Evolutionary conservation across 2,113 vertebrate genomes (phyloP).

Genomic region (Anoura caudifer): DNA sequence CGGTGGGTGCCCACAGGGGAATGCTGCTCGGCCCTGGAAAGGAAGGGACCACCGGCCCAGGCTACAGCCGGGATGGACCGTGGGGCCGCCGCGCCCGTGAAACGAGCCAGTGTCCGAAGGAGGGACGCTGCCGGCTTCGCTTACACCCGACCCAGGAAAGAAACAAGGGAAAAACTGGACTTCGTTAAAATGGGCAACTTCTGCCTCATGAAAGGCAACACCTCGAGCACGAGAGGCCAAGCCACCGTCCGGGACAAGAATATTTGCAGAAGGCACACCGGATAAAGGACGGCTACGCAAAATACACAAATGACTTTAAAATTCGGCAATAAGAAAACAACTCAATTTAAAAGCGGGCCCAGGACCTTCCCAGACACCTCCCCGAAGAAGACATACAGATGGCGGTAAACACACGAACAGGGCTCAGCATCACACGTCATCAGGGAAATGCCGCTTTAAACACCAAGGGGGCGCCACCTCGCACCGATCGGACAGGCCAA

Average conservation of each 20-base stretch:
- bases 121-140: not conserved
- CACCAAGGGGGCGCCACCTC: not conserved
- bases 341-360: accelerated
- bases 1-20: accelerated
- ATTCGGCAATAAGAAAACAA: not conserved
- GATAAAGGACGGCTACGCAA: too few relatives aligned
- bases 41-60: not conserved
- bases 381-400: not conserved
- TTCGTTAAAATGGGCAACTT: not conserved
- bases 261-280: not conserved
- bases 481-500: not conserved
- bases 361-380: not conserved
- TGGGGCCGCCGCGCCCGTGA: accelerated
- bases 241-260: not conserved
- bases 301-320: not conserved
- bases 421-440: accelerated
- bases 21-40: not conserved
- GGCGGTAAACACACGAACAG: not conserved
- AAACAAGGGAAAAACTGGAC: not conserved
- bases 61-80: accelerated
- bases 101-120: not conserved
- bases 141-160: not conserved
- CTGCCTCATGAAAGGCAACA: not conserved
- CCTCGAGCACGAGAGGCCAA: not conserved
- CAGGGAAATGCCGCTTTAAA: not conserved